These are phyloP conservation scores for Cantharis flavilabris DNA, from an alignment of 2,888 invertebrate genomes.

Conservation along the genomic window DNA sequence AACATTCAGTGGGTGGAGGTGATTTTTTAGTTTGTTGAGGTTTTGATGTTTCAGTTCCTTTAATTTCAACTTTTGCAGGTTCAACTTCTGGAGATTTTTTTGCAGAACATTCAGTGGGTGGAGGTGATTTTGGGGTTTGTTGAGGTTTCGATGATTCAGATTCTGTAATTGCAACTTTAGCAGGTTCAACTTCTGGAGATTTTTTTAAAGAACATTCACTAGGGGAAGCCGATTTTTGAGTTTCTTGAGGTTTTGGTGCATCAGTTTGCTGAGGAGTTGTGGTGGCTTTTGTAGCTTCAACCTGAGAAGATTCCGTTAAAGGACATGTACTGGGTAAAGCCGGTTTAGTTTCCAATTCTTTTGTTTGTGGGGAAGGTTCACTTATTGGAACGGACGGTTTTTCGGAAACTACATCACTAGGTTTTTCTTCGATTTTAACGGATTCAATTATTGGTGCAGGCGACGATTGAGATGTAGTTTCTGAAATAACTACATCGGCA, in stretches of 20 bases:
- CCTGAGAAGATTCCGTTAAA: neutral
- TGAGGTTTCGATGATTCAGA: too few species aligned
- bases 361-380: neutral
- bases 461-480: neutral
- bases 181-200: neutral
- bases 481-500: neutral
- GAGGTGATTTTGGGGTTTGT: conserved; percentile 21
- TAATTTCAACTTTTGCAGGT: neutral
- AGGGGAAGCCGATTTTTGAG: conserved; percentile 19
- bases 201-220: neutral
- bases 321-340: neutral
- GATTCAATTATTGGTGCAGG: neutral
- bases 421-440: neutral
- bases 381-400: neutral
- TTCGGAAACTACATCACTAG: conserved; percentile 7
- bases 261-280: neutral
- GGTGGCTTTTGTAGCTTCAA: neutral
- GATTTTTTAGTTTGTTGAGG: conserved; percentile 19
- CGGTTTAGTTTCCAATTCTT: neutral
- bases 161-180: neutral
- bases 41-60: neutral
- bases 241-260: neutral
- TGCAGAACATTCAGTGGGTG: neutral
- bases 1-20: conserved; percentile 1
- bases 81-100: neutral